A percentile compares a stretch with the other conserved stretches of the same genome.
These are phyloP conservation scores for Bubo bubo DNA, from an alignment of 2,113 vertebrate species.

Conservation along the genomic window DNA sequence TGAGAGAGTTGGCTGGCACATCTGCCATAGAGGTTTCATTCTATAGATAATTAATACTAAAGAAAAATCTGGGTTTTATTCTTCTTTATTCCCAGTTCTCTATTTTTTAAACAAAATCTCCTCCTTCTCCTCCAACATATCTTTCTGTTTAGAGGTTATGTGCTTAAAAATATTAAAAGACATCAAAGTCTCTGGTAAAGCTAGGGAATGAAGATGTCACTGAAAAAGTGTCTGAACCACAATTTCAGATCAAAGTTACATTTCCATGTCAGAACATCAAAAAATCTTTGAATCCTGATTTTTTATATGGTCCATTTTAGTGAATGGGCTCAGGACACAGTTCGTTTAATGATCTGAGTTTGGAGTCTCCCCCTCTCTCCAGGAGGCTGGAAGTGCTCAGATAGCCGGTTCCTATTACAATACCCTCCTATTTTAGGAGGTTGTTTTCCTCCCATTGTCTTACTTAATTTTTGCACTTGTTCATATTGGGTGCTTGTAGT, in stretches of 20 bases:
- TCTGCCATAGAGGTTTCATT: slow-evolving; percentile 6
- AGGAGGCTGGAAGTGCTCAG: neutral
- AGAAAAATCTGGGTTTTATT: slow-evolving; percentile 21
- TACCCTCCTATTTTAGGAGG: neutral
- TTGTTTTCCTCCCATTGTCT: neutral
- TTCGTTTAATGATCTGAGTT: neutral
- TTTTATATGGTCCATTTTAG: neutral
- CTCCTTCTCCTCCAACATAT: neutral
- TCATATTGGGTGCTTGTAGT: neutral
- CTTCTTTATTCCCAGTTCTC: slow-evolving; percentile 41
- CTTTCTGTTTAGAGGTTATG: slow-evolving; percentile 25
- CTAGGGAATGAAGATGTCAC: neutral
- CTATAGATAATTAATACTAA: slow-evolving; percentile 59
- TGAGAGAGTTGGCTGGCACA: slow-evolving; percentile 39
- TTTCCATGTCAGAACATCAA: neutral
- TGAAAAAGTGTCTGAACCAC: neutral
- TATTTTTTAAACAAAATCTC: slow-evolving; percentile 47
- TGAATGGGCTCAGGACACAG: neutral
- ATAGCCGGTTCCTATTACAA: neutral
- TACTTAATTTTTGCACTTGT: neutral
- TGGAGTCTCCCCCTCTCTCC: neutral
- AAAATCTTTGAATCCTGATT: neutral
- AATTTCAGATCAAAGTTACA: neutral
- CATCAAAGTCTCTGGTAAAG: slow-evolving; percentile 26
- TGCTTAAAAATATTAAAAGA: slow-evolving; percentile 36